Conservation (phyloP, 2,888 invertebrate genomes). For the Agrotis segetum region DNA sequence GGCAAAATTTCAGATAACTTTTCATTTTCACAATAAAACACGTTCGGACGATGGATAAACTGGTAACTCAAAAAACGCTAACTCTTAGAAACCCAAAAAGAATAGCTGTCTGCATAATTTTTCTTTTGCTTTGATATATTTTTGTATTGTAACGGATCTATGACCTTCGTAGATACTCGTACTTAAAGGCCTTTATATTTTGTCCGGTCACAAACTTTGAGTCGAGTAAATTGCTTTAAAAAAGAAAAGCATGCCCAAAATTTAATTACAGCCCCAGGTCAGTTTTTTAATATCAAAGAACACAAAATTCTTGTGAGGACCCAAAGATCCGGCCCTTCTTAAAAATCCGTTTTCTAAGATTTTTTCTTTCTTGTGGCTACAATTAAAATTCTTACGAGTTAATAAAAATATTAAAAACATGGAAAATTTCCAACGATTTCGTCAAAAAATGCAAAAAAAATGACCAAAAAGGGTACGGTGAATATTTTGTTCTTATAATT, state of each 20-base stretch:
- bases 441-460: neutral
- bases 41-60: neutral
- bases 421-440: neutral
- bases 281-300: conserved; percentile 7
- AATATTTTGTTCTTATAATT: no score
- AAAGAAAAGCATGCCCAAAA: neutral
- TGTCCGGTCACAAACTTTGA: neutral
- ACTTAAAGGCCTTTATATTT: neutral
- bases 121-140: conserved; percentile 12
- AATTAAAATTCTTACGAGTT: conserved; percentile 13
- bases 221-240: neutral
- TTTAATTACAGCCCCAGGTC: neutral
- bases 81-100: conserved; percentile 6
- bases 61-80: conserved; percentile 11
- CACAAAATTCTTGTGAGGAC: conserved; percentile 10
- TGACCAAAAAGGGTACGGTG: no score
- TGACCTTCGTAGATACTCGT: neutral
- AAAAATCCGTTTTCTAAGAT: conserved; percentile 7
- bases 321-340: neutral
- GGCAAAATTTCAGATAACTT: neutral
- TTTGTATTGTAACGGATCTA: conserved; percentile 4
- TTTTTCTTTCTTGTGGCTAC: neutral
- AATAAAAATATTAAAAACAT: conserved; percentile 16
- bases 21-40: conserved; percentile 4
- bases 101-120: conserved; percentile 16